Evolutionary conservation across 2,888 invertebrate species (phyloP).

Genomic region (Brassicogethes aeneus): DNA sequence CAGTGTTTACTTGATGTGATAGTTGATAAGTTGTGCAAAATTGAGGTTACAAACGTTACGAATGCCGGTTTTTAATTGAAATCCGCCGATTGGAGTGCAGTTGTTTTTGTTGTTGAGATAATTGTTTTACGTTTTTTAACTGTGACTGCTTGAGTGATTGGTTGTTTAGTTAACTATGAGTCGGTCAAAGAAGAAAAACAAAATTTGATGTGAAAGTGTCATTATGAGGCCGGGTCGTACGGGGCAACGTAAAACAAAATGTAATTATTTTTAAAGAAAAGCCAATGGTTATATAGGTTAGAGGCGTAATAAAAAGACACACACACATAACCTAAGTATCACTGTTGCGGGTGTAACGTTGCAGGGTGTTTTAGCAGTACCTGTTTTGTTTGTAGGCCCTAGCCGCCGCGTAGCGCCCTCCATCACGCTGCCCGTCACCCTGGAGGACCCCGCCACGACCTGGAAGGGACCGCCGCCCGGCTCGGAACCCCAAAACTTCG

Average conservation of each 20-base stretch:
- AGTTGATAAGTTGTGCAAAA: slow-evolving; percentile 37
- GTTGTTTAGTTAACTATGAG: no score
- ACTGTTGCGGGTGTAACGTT: slow-evolving; percentile 5
- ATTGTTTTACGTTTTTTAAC: background rate
- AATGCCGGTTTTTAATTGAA: no score
- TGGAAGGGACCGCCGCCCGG: slow-evolving; percentile 72
- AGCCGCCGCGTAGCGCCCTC: slow-evolving; percentile 67
- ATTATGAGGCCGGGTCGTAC: slow-evolving; percentile 49
- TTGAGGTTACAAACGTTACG: no score
- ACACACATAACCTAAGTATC: slow-evolving; percentile 27
- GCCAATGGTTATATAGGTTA: slow-evolving; percentile 27
- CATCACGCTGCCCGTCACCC: slow-evolving; percentile 60
- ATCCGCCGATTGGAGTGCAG: no score
- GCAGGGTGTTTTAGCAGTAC: background rate
- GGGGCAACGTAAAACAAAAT: slow-evolving; percentile 47
- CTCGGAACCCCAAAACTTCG: slow-evolving; percentile 57
- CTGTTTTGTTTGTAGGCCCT: slow-evolving; percentile 55
- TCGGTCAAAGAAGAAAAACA: slow-evolving; percentile 20
- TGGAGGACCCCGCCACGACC: slow-evolving; percentile 65
- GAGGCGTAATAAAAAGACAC: no score
- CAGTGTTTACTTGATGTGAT: slow-evolving; percentile 46
- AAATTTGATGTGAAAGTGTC: slow-evolving; percentile 29
- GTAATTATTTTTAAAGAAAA: slow-evolving; percentile 34
- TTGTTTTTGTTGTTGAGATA: no score
- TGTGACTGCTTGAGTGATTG: slow-evolving; percentile 5